phyloP scores from a whole-genome alignment of 1,140 invertebrate species.

The Drosophila nasuta region DNA sequence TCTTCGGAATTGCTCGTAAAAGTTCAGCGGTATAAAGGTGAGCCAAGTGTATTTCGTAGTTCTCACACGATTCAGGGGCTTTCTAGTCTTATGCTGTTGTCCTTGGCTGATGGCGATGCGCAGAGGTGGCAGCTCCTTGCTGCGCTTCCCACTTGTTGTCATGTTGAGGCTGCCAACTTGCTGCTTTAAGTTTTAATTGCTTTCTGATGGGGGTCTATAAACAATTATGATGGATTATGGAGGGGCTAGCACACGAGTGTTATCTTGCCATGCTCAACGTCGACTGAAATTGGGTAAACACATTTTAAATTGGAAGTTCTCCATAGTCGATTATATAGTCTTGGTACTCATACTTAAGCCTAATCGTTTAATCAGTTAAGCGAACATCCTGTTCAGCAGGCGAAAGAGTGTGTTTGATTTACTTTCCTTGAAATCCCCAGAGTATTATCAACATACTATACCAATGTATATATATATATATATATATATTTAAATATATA shows the following conservation, averaged over 20 bases:
- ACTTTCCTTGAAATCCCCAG: not conserved
- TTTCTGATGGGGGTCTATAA: not conserved
- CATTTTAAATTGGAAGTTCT: slow-evolving; percentile 1
- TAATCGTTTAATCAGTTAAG: slow-evolving; percentile 25
- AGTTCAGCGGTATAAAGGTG: slow-evolving; percentile 92
- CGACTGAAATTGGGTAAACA: slow-evolving; percentile 51
- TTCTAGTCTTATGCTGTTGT: not conserved
- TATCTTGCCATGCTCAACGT: slow-evolving; percentile 47
- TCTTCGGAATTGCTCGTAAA: slow-evolving; percentile 93
- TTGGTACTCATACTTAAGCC: not conserved
- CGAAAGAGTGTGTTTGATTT: not conserved
- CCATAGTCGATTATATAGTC: slow-evolving; percentile 3
- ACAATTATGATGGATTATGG: slow-evolving; percentile 21
- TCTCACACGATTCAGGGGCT: slow-evolving; percentile 86
- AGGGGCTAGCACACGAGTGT: slow-evolving; percentile 19
- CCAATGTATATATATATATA: not conserved
- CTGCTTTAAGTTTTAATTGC: not conserved
- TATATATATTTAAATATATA: not conserved
- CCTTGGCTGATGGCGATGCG: slow-evolving; percentile 48
- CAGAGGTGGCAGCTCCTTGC: slow-evolving; percentile 21
- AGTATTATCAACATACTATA: not conserved
- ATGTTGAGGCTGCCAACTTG: slow-evolving; percentile 18
- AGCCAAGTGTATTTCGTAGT: slow-evolving; percentile 91
- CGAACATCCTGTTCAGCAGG: slow-evolving; percentile 2
- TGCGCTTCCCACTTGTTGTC: slow-evolving; percentile 4